Evolutionary conservation across 2,113 vertebrate species (phyloP), one percentile per base, ranked within the genome.

Genomic region (Lampris megalopsis): DNA sequence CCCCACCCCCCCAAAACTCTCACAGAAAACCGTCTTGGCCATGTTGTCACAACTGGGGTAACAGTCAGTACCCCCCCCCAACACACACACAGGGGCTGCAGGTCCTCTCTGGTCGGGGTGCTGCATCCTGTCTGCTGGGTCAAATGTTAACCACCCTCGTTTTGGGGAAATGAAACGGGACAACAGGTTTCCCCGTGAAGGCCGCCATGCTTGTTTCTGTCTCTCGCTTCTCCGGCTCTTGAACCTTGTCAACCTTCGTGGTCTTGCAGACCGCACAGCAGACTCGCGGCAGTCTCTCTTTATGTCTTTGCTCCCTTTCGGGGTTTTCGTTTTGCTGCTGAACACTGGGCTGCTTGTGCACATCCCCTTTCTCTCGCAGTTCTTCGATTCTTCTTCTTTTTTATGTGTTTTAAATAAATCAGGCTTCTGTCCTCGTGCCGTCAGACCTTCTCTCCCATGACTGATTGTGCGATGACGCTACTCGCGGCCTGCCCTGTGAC

Each of bases 361-460:
- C 24, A 0, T 24, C 24, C 24, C 24, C 24, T 24, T 24, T 24
- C 24, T 24, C 24, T 24, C 24, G 24, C 24, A 24, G 24, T 24
- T 24, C 24, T 50, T 68, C 49, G 45, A 60, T 64, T 73, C 83
- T 84, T 43, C 9, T 81, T 74, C 81, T 80, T 73, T 59, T 57
- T 74, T 89, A 73, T 71, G 52, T 63, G 40, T 64, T 63, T 75
- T 86, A 81, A 90, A 85, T 80, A 84, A 79, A 88, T 69, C n/a
- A 48, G 49, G 80, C 77, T 84, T 90, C 88, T 90, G 86, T 92
- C 91, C 84, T 76, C 66, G 0, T 83, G 80, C 67, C 71, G 79
- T 73, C 50, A 40, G 35, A 40, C 75, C 57, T 82, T 72, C 82
- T 89, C 86, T 88, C 83, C 85, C 78, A 80, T 53, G 68, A 71